Evolutionary conservation across 2,797 vertebrate species (phyloP).

Genomic region (Syngnathus rostellatus): DNA sequence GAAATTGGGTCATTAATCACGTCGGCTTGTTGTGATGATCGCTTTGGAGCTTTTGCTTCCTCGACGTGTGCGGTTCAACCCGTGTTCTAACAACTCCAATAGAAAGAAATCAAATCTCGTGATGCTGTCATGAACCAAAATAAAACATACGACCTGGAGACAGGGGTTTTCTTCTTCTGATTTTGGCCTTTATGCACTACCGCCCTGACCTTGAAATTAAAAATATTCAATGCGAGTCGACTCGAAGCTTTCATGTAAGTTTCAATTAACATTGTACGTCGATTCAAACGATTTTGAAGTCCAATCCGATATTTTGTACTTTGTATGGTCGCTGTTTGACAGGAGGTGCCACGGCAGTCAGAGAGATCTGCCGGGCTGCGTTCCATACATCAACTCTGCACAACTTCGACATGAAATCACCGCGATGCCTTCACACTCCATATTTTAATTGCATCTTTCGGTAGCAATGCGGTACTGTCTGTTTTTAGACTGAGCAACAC

Average conservation of each 20-base stretch:
- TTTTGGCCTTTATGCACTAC: too few relatives aligned
- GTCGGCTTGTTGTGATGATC: background rate
- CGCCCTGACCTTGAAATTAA: background rate
- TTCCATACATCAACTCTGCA: background rate
- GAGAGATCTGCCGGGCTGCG: background rate
- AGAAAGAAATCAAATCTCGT: conserved; percentile 42
- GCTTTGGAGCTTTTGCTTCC: background rate
- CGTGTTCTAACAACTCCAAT: conserved; percentile 21
- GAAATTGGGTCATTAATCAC: background rate
- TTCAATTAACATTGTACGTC: too few relatives aligned
- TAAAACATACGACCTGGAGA: conserved; percentile 31
- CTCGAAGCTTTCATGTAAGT: too few relatives aligned
- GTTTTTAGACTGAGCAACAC: background rate
- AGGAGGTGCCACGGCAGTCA: background rate
- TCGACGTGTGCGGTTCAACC: conserved; percentile 8
- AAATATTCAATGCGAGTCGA: background rate
- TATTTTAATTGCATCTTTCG: background rate
- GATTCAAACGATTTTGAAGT: too few relatives aligned
- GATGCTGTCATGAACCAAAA: conserved; percentile 48
- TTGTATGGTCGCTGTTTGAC: background rate
- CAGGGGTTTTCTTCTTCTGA: conserved; percentile 10
- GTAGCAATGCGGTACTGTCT: background rate
- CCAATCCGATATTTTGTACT: background rate
- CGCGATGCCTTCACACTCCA: background rate
- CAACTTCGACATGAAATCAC: background rate